Percentiles rank a stretch among this genome's conserved stretches.
Evolutionary conservation across 2,113 vertebrate species (phyloP).

Genomic region (Festucalex cinctus): DNA sequence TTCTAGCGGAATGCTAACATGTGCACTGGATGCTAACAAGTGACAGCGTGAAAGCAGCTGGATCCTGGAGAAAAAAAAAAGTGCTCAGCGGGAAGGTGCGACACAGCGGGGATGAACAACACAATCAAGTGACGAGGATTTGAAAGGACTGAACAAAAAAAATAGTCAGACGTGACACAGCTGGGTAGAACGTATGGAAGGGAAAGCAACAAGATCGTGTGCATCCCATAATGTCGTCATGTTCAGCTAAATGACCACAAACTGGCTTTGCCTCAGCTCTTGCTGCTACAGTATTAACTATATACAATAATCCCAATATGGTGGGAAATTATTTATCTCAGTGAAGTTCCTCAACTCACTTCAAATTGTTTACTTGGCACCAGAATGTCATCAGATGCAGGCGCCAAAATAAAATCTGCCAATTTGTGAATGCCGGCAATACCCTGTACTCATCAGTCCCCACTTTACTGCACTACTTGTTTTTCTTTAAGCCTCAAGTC

Average conservation of each 20-base stretch:
- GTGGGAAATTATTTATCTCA: too few relatives aligned
- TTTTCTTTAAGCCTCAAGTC: not conserved
- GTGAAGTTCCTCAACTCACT: too few relatives aligned
- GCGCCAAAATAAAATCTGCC: too few relatives aligned
- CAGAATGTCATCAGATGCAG: too few relatives aligned
- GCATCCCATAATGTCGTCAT: not conserved
- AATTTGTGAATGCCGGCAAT: not conserved
- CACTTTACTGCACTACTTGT: not conserved
- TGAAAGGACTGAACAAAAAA: not conserved
- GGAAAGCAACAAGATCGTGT: not conserved
- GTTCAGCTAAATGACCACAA: not conserved
- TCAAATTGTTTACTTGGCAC: too few relatives aligned
- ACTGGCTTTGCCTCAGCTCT: not conserved
- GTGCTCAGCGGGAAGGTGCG: slow-evolving; percentile 7
- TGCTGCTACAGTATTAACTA: not conserved
- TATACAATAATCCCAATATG: not conserved
- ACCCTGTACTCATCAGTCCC: not conserved
- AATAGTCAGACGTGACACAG: slow-evolving; percentile 4
- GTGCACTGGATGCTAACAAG: not conserved
- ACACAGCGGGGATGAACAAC: not conserved
- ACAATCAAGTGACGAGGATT: slow-evolving; percentile 8
- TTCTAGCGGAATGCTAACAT: not conserved
- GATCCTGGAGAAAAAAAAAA: not conserved
- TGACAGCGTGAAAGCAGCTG: not conserved
- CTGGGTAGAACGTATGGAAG: not conserved